Evolutionary conservation across 2,113 vertebrate species (phyloP), one percentile per base, ranked within the genome.

Genomic region (Antigone vipio): DNA sequence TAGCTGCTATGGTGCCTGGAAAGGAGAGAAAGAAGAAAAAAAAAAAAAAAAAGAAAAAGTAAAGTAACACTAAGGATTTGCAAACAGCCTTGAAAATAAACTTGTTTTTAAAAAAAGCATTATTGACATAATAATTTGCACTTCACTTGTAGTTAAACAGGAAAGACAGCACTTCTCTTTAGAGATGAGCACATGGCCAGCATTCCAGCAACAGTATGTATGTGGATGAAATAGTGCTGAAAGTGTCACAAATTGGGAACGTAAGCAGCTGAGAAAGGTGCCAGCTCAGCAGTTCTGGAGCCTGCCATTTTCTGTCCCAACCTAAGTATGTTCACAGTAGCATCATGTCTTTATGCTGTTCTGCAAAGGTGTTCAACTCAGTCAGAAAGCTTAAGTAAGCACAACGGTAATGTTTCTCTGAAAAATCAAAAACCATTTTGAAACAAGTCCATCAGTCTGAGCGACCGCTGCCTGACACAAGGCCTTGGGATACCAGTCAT

Each of bases 181-280:
- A 44, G 5, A 29, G 81, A 40, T 7, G 12, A 60, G 35, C n/a
- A 50, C 53, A 32, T 3, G 8, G 60, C 22, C 19, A n/a, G 20
- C 4, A 6, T 56, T 34, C 40, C 19, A 66, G 44, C 34, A 32
- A 4, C 66, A 42, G 18, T 2, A 11, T 0, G 2, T 2, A 32
- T 5, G 23, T 55, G 67, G 42, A 52, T 49, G 22, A 75, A 85
- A 32, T 2, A n/a, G 29, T 6, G 26, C 52, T 17, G 9, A 5
- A 45, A 40, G 5, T 5, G 9, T 20, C 58, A n/a, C 32, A 34
- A 13, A 17, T 6, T 7, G 27, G 14, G 35, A 45, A 12, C 1
- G 5, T 5, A 42, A 9, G 27, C 32, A 30, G n/a, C 5, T 24
- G 16, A 38, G 35, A 42, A 63, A 27, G 55, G 55, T 19, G 23